Conservation (phyloP, 1,140 invertebrate genomes). For the Caenorhabditis latens region DNA sequence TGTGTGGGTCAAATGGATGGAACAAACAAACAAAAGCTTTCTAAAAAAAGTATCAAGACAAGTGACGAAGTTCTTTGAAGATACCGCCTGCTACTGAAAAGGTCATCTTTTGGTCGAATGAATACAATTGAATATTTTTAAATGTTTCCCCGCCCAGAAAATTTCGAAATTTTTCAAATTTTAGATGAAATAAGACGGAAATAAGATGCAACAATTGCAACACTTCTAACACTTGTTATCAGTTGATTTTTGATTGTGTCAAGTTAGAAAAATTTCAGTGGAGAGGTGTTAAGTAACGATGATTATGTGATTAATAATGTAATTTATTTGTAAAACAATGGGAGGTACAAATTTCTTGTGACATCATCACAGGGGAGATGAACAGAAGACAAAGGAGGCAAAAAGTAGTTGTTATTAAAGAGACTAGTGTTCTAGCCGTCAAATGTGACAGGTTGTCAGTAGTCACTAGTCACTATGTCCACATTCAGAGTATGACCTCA, state of each 20-base stretch:
- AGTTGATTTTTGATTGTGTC: background rate
- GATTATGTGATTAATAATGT: constrained; percentile 16
- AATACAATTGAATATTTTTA: no score
- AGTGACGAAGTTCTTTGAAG: constrained; percentile 34
- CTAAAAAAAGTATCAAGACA: constrained; percentile 18
- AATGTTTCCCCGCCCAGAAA: background rate
- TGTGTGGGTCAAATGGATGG: background rate
- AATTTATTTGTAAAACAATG: constrained; percentile 17
- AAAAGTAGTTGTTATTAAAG: constrained; percentile 42
- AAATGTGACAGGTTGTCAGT: constrained; percentile 53
- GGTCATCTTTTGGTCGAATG: background rate
- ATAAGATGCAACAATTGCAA: background rate
- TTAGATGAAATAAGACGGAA: background rate
- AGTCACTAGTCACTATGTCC: constrained; percentile 1
- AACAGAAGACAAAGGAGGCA: background rate
- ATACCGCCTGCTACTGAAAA: constrained; percentile 32
- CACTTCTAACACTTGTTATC: constrained; percentile 1
- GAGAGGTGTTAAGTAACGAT: constrained; percentile 24
- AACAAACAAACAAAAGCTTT: background rate
- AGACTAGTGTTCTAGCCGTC: constrained; percentile 36
- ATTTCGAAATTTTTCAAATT: background rate
- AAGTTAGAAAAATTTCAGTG: background rate
- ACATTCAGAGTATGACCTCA: constrained; percentile 42
- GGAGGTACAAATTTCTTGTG: background rate
- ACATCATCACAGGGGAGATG: background rate